Evolutionary conservation across 2,888 invertebrate species (phyloP), one percentile per base, ranked within the genome.

Genomic region (Drosophila lutescens): DNA sequence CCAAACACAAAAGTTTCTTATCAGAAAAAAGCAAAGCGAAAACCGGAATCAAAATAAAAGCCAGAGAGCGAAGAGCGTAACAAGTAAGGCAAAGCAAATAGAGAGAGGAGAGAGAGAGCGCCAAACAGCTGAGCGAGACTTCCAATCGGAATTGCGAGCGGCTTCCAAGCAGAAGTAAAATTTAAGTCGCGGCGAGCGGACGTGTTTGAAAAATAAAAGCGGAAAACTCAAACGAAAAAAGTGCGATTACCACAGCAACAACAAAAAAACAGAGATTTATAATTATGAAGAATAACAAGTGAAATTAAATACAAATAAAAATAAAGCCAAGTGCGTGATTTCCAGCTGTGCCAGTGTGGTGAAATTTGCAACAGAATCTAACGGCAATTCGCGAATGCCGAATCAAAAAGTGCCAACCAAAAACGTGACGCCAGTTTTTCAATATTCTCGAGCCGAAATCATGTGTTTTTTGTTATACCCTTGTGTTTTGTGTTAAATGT

Each of bases 11-110:
- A 81, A 69, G 75, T 68, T 58, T 77, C 72, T 86, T 81, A 81
- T 86, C 84, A 20, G 12, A 34, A 72, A 32, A 32, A 17, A 50
- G 54, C 73, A 80, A 80, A 77, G 61, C 83, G 76, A 74, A 81
- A 83, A 81, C 85, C 81, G 85, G 87, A 81, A 85, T 87, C 82
- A 87, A 81, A 83, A 72, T 78, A 79, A 83, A 80, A 50, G 51
- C 50, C 72, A 69, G 9, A 59, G 44, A 38, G 51, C 12, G 53
- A 56, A 41, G 46, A 46, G 34, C 15, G 36, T 2, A 38, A 17
- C 26, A 23, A 20, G 43, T 5, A 10, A 43, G 2, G 13, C n/a
- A 38, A 13, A 38, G 38, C 32, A 34, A 10, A 38, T n/a, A n/a
- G n/a, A 5, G 8, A 2, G 4, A 5, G 8, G 23, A 44, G 44